Evolutionary conservation across 2,888 invertebrate genomes (phyloP).

Genomic region (Phaedon cochleariae): DNA sequence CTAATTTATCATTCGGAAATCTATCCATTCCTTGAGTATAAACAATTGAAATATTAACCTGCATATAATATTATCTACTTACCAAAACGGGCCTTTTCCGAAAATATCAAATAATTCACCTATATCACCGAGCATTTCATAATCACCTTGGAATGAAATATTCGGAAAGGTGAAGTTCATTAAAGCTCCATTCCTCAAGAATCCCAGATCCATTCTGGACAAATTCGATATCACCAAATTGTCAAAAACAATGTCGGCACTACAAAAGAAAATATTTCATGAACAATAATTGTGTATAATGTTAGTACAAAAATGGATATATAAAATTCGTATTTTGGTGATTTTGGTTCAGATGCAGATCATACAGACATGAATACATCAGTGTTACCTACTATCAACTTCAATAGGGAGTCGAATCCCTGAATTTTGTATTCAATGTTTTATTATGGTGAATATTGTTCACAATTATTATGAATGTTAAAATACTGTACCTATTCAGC

Average conservation of each 20-base stretch:
- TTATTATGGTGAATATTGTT: no score
- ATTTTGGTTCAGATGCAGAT: no score
- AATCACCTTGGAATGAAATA: constrained; percentile 30
- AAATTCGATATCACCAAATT: constrained; percentile 29
- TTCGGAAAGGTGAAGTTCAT: constrained; percentile 39
- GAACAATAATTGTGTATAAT: not conserved
- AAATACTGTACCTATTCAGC: no score
- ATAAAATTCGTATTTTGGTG: no score
- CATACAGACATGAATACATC: no score
- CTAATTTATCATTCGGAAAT: no score
- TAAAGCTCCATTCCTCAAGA: constrained; percentile 17
- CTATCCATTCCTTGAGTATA: no score
- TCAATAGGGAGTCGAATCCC: no score
- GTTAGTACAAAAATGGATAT: no score
- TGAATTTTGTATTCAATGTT: no score
- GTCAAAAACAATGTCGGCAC: constrained; percentile 30
- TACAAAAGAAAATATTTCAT: constrained; percentile 16
- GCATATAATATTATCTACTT: not conserved
- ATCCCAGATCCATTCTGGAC: constrained; percentile 15
- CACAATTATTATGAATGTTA: no score
- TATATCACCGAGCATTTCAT: constrained; percentile 39
- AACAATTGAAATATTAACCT: not conserved
- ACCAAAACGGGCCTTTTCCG: constrained; percentile 40
- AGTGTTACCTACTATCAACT: no score
- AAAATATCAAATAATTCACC: constrained; percentile 42